These are phyloP conservation scores for Alligator sinensis DNA, from an alignment of 2,113 vertebrate genomes.

Conservation along the genomic window DNA sequence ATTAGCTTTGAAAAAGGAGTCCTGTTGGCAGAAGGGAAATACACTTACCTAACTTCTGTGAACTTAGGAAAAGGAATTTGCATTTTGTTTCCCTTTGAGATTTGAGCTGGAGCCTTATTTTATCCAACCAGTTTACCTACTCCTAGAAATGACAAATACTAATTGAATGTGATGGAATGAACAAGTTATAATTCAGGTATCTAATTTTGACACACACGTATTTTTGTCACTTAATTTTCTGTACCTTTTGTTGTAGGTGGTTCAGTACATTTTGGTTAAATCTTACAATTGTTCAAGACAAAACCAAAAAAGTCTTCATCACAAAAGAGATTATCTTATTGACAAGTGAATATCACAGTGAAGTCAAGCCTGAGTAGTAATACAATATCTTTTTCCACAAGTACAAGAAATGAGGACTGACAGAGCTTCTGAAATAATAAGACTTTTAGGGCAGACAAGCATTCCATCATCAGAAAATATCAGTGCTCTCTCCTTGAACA, in stretches of 20 bases:
- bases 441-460: constrained; percentile 49
- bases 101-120: background rate
- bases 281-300: background rate
- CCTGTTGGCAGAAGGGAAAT: background rate
- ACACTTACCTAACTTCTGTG: background rate
- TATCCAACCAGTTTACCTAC: background rate
- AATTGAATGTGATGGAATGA: background rate
- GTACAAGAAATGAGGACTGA: constrained; percentile 62
- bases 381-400: background rate
- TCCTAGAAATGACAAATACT: background rate
- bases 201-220: background rate
- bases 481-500: constrained; percentile 68
- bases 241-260: constrained; percentile 39
- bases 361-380: constrained; percentile 6
- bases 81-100: background rate
- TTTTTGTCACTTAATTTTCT: constrained; percentile 16
- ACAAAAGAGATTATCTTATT: constrained; percentile 40
- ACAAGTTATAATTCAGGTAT: background rate
- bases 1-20: background rate
- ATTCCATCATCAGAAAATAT: constrained; percentile 5
- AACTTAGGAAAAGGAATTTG: background rate
- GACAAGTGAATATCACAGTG: constrained; percentile 1
- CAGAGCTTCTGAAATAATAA: constrained; percentile 31
- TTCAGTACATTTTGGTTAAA: background rate
- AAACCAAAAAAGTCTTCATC: background rate